phyloP scores from a whole-genome alignment of 2,113 vertebrate species.

The Syrrhaptes paradoxus region DNA sequence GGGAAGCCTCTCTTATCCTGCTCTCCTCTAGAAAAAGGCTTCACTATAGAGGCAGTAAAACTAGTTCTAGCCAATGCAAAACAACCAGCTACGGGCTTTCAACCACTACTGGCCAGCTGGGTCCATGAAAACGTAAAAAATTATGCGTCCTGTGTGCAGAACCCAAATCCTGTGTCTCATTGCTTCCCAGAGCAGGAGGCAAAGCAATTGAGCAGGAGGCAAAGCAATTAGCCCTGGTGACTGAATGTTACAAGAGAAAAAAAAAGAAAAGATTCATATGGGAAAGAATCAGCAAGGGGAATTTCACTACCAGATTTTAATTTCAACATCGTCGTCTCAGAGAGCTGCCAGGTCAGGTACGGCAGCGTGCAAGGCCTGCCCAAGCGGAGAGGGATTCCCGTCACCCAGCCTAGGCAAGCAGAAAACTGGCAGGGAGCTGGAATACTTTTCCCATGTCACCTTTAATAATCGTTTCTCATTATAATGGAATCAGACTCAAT shows the following conservation, averaged over 20 bases:
- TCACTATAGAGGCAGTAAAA: background rate
- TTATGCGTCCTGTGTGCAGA: fast-evolving
- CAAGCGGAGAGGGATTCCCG: background rate
- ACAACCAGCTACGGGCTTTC: background rate
- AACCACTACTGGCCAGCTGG: background rate
- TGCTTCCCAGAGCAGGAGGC: background rate
- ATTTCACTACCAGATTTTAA: background rate
- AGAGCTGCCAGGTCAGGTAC: background rate
- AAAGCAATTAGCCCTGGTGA: background rate
- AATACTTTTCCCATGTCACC: background rate
- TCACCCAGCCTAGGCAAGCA: background rate
- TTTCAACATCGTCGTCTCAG: background rate
- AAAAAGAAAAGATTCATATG: background rate
- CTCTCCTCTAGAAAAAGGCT: background rate
- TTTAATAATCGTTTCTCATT: background rate
- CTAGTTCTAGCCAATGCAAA: background rate
- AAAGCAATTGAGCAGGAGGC: background rate
- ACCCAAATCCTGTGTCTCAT: background rate
- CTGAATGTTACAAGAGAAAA: background rate
- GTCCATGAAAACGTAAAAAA: background rate
- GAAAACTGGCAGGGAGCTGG: background rate
- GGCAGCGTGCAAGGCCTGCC: fast-evolving
- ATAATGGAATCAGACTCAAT: background rate
- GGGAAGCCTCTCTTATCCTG: background rate
- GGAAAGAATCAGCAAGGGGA: background rate